Conservation (phyloP, 2,797 vertebrate species). For the Tarsius wallacei region DNA sequence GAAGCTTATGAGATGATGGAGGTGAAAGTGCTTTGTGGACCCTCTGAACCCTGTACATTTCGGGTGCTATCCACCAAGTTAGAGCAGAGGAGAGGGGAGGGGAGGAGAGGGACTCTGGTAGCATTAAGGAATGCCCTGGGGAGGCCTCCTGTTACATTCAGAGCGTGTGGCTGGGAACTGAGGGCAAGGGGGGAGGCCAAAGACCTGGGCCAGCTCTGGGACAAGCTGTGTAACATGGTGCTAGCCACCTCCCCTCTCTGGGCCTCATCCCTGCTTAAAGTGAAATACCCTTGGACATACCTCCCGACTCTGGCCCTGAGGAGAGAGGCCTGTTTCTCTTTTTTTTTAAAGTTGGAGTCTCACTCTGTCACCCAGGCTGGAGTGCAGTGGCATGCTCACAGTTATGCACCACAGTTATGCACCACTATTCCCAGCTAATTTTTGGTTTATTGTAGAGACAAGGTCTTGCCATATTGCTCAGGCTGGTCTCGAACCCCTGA, state of each 20-base stretch:
- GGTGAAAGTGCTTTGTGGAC: background rate
- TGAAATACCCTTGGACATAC: background rate
- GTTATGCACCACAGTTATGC: background rate
- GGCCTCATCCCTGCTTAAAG: background rate
- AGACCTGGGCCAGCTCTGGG: background rate
- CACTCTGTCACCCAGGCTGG: background rate
- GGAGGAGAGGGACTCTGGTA: background rate
- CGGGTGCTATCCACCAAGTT: background rate
- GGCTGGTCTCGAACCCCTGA: background rate
- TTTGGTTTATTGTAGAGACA: background rate
- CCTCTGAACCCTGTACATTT: background rate
- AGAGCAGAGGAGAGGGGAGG: background rate
- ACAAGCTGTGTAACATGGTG: background rate
- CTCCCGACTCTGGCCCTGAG: background rate
- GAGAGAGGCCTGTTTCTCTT: background rate
- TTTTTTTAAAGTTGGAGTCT: background rate
- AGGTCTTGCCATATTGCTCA: background rate
- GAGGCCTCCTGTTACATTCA: background rate
- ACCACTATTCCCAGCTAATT: background rate
- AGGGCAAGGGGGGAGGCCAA: background rate
- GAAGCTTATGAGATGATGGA: background rate
- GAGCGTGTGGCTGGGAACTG: background rate
- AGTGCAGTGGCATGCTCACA: background rate
- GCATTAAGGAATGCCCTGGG: background rate
- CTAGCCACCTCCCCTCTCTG: background rate